Conservation (phyloP, 2,113 vertebrate genomes). For the Crotalus viridis region DNA sequence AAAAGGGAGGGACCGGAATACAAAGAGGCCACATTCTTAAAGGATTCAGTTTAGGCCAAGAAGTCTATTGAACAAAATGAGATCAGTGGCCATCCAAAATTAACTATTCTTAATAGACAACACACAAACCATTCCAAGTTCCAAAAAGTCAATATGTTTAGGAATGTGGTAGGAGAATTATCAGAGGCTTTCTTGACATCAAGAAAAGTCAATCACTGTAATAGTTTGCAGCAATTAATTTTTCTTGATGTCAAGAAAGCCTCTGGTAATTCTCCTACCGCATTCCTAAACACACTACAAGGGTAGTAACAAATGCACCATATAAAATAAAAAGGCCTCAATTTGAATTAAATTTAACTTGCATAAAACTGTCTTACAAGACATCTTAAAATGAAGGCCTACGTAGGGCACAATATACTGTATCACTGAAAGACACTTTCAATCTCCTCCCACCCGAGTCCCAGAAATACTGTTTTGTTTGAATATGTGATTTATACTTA, state of each 20-base stretch:
- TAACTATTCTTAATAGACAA: background rate
- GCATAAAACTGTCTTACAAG: background rate
- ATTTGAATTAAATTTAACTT: background rate
- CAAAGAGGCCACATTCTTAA: background rate
- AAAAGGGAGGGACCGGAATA: background rate
- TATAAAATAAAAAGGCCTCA: background rate
- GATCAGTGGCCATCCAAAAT: background rate
- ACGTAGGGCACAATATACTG: background rate
- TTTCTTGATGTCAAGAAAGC: background rate
- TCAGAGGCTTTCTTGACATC: background rate
- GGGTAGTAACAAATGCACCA: background rate
- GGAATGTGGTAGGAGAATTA: background rate
- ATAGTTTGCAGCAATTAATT: background rate
- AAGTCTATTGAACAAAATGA: background rate
- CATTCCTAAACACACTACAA: background rate
- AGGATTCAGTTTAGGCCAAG: background rate
- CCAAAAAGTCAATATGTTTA: background rate
- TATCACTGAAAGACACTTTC: background rate
- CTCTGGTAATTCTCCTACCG: background rate
- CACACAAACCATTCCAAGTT: background rate
- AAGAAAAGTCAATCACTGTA: background rate
- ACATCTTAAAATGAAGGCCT: background rate
- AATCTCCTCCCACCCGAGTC: background rate
- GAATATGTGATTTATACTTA: background rate
- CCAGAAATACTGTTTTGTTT: background rate